Evolutionary conservation across 2,888 invertebrate species (phyloP), one percentile per base, ranked within the genome.

Genomic region (Anthoptus insignis): DNA sequence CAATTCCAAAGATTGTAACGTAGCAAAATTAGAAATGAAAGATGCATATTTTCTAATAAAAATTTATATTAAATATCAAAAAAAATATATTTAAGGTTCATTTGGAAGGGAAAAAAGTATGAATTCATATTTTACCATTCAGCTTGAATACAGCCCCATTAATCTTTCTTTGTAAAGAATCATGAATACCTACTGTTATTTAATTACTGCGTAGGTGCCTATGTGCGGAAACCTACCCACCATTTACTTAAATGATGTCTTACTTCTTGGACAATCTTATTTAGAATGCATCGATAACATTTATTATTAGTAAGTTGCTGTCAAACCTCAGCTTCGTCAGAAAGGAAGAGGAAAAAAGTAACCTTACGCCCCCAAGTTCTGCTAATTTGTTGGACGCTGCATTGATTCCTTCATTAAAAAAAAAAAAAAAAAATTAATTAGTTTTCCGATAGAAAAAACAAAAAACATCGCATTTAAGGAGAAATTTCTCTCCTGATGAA

Each of bases 291-390:
- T 22, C 4, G 5, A 24, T 24, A 49, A 49, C n/a, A 49, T 49
- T 24, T 7, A 24, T 8, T 49, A 49, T 24, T 6, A 22, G 8
- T 7, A 49, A 24, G n/a, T n/a, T 49, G 4, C 4, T 49, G 24
- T 24, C 6, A 22, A 24, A n/a, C 5, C 49, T 68, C 1, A 65
- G 65, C 7, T 68, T 68, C 29, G 65, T 63, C 21, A 63, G 65
- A 5, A 68, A 68, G 32, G 4, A 45, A 8, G 4, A 45, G 11
- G 57, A 65, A 16, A 65, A 68, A 47, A 68, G 68, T 50, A 42
- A 53, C 21, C 19, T 63, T 0, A 21, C 14, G 3, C 68, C 68
- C 11, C 14, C 9, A 57, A 13, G 19, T 16, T 13, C 9, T 66
- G 65, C 34, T 64, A 53, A 34, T 66, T 64, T 24, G 29, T 68